phyloP scores from a whole-genome alignment of 2,113 vertebrate genomes.

The Sturnus vulgaris region DNA sequence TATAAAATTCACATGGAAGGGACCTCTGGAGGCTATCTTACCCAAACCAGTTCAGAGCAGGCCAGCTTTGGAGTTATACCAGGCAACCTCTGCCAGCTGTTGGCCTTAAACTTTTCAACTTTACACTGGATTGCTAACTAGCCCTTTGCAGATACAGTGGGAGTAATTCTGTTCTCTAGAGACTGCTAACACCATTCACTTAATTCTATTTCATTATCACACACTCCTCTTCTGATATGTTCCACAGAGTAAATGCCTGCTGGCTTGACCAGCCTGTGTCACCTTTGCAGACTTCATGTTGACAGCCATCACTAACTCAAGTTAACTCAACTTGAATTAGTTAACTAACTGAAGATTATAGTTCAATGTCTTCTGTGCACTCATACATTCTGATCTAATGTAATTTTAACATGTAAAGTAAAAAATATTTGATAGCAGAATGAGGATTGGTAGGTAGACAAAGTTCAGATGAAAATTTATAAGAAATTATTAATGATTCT shows the following conservation, averaged over 20 bases:
- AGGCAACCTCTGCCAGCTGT: not conserved
- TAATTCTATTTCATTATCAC: not conserved
- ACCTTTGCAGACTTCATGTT: not conserved
- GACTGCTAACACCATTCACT: not conserved
- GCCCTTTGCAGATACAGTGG: not conserved
- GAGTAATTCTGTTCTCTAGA: not conserved
- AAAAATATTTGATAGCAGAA: not conserved
- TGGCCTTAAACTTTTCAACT: not conserved
- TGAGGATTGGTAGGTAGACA: not conserved
- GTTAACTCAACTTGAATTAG: not conserved
- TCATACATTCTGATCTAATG: not conserved
- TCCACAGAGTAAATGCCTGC: not conserved
- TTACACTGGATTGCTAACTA: not conserved
- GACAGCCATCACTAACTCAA: not conserved
- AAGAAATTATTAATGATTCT: not conserved
- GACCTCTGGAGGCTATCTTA: not conserved
- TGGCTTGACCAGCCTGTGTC: not conserved
- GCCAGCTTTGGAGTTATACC: not conserved
- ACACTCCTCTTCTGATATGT: not conserved
- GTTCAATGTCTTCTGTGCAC: not conserved
- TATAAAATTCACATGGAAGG: not conserved
- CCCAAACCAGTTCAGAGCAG: not conserved
- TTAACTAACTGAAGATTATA: not conserved
- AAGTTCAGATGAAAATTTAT: not conserved
- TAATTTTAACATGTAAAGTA: not conserved